phyloP scores from a whole-genome alignment of 2,797 vertebrate species.

The Premnoplex brunnescens region DNA sequence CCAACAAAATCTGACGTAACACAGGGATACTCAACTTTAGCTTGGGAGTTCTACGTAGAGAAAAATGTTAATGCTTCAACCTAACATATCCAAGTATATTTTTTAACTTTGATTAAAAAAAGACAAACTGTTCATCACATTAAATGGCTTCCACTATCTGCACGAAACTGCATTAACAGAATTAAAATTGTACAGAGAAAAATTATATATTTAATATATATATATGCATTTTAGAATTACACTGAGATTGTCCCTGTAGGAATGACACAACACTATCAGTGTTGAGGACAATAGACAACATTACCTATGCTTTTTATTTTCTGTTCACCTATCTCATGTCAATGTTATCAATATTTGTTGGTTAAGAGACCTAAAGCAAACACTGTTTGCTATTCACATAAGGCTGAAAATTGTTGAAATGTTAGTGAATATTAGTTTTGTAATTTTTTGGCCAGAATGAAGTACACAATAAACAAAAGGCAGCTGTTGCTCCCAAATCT shows the following conservation, averaged over 20 bases:
- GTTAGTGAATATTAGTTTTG: background rate
- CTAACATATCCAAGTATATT: background rate
- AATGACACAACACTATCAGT: background rate
- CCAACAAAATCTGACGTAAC: background rate
- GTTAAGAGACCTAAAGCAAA: background rate
- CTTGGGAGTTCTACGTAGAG: background rate
- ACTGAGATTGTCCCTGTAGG: background rate
- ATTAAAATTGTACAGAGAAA: background rate
- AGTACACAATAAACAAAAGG: background rate
- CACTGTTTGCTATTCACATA: background rate
- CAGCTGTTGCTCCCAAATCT: background rate
- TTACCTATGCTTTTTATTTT: background rate
- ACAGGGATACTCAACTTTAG: background rate
- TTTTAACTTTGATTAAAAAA: background rate
- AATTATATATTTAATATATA: rapidly evolving
- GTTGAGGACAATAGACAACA: background rate
- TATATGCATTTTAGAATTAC: background rate
- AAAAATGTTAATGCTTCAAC: background rate
- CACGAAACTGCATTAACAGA: background rate
- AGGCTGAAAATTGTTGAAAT: background rate
- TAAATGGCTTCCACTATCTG: background rate
- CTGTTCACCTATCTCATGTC: background rate
- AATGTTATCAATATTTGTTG: background rate
- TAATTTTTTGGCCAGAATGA: background rate
- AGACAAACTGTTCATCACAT: background rate